Evolutionary conservation across 1,140 invertebrate genomes (phyloP), one percentile per base, ranked within the genome.

Genomic region (Mycetomoellerius zeteki): DNA sequence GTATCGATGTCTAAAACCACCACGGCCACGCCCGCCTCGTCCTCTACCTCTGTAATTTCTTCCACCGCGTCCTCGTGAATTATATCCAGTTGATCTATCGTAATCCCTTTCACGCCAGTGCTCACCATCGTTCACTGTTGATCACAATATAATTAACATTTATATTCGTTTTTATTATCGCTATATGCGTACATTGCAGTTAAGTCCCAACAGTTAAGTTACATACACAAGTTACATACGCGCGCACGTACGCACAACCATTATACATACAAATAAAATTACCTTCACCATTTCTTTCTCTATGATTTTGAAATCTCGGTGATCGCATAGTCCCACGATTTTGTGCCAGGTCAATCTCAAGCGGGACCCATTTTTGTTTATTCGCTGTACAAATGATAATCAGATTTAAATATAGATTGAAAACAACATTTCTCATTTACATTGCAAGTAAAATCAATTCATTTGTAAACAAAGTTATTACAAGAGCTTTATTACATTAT

Each of bases 311-410:
- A 87, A 94, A 92, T 73, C 93, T 95, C n/a, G 94, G 94, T n/a
- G 94, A 95, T 43, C 94, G 92, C 94, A 87, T 78, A 50, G 95
- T 95, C 16, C 93, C 92, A 78, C 94, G 92, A 67, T 92, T 95
- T 92, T 97, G 97, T 4, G 95, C 93, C 85, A 97, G 88, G 89
- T 97, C 97, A 81, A 98, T 97, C 90, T 97, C 97, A 71, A 98
- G 93, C 30, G 97, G 97, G 62, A 97, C 96, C 97, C 97, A 98
- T 94, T 97, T 97, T 89, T 97, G 97, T 93, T 97, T 97, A 67
- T 95, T 96, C 72, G 96, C 96, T 96, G 93, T 7, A 93, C 90
- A 77, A 77, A 90, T 3, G 1, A 21, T 47, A 78, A 78, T 47
- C 6, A 47, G 16, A 60, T 5, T 4, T 69, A 84, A 73, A n/a